Percentiles rank a stretch among this genome's conserved stretches.
phyloP scores from a whole-genome alignment of 1,140 invertebrate species.

The Homarus americanus region DNA sequence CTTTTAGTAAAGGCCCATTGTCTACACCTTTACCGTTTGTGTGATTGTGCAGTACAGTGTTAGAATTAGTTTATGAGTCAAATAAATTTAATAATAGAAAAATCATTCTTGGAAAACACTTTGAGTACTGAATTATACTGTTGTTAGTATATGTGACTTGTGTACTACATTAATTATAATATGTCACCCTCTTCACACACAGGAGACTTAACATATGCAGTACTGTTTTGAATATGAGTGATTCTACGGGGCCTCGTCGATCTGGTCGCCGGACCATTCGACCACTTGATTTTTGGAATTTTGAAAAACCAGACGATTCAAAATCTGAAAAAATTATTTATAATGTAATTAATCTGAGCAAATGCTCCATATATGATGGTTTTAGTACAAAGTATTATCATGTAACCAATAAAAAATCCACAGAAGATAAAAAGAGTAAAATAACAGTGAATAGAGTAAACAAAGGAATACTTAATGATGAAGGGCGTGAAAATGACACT shows the following conservation, averaged over 20 bases:
- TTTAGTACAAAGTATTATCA: neutral
- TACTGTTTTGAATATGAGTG: neutral
- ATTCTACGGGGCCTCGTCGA: neutral
- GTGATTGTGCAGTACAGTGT: too few relatives aligned
- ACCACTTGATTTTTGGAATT: conserved; percentile 40
- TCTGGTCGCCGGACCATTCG: conserved; percentile 5
- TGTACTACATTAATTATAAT: too few relatives aligned
- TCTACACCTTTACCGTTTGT: too few relatives aligned
- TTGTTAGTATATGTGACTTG: too few relatives aligned
- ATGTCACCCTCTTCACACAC: too few relatives aligned
- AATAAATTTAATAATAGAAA: too few relatives aligned
- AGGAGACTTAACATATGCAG: too few relatives aligned
- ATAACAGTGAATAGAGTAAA: neutral
- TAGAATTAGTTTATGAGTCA: too few relatives aligned
- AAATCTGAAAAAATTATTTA: conserved; percentile 1
- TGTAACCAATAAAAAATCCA: neutral
- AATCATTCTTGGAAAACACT: too few relatives aligned
- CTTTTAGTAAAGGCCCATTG: too few relatives aligned
- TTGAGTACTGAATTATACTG: too few relatives aligned
- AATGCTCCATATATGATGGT: neutral
- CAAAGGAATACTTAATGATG: neutral
- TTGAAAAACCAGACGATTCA: conserved; percentile 35
- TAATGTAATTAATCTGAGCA: neutral
- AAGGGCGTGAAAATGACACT: neutral
- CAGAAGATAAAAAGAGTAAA: neutral